phyloP scores from a whole-genome alignment of 2,797 vertebrate genomes.

The Tenualosa ilisha region DNA sequence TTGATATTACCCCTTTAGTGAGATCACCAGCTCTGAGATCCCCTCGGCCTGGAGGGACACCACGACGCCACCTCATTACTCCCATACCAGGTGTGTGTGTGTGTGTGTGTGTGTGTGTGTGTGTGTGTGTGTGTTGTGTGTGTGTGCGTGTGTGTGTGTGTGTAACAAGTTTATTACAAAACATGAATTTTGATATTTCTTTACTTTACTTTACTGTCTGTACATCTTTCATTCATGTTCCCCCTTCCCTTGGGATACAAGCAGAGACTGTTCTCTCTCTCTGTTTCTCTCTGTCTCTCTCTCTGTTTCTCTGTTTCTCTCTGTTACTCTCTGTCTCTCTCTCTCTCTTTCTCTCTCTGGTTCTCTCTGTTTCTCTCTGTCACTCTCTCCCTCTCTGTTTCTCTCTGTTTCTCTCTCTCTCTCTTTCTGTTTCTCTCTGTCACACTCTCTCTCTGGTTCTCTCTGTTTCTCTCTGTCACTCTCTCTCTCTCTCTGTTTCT shows the following conservation, averaged over 20 bases:
- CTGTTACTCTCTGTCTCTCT: no score
- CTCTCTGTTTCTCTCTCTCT: neutral
- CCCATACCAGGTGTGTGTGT: slow-evolving; percentile 85
- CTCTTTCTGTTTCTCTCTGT: neutral
- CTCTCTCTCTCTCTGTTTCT: no score
- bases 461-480: no score
- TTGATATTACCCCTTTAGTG: slow-evolving; percentile 64
- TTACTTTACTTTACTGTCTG: neutral
- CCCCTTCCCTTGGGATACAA: neutral
- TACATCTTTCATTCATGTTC: neutral
- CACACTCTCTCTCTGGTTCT: neutral
- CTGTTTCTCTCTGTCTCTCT: no score
- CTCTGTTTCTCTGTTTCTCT: no score
- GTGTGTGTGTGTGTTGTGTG: slow-evolving; percentile 23
- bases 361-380: no score
- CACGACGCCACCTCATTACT: slow-evolving; percentile 91
- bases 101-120: slow-evolving; percentile 28
- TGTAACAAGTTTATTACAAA: neutral
- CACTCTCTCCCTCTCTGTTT: no score
- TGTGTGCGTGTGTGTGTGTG: slow-evolving; percentile 24
- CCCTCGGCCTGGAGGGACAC: slow-evolving; percentile 76
- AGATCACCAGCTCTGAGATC: slow-evolving; percentile 85
- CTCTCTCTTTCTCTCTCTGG: no score
- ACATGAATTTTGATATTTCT: neutral
- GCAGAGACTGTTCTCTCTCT: neutral